Evolutionary conservation across 2,888 invertebrate genomes (phyloP).

Genomic region (Campoplex nolae): DNA sequence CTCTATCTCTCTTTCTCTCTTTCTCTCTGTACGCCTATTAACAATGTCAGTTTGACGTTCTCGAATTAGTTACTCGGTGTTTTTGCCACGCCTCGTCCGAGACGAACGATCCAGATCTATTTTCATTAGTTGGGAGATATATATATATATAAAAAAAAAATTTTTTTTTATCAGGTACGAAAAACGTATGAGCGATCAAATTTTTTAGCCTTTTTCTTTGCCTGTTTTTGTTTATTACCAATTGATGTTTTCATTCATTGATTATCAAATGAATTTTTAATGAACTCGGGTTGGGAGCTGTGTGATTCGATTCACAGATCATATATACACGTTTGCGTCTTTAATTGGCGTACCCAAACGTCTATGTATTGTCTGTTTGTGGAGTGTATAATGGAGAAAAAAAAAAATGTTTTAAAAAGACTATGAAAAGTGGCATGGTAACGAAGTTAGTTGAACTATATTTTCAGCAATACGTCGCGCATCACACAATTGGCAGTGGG

Average conservation of each 20-base stretch:
- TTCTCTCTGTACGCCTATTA: slow-evolving; percentile 48
- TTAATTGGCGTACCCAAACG: background rate
- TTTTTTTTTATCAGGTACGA: background rate
- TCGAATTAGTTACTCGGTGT: slow-evolving; percentile 48
- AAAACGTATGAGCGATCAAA: slow-evolving; percentile 27
- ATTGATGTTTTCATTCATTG: background rate
- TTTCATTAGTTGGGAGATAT: too few species aligned
- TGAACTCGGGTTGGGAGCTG: slow-evolving; percentile 67
- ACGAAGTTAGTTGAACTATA: slow-evolving; percentile 67
- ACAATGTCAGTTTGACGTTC: slow-evolving; percentile 55
- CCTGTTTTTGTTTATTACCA: slow-evolving; percentile 3
- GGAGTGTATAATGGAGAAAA: slow-evolving; percentile 43
- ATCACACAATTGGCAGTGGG: slow-evolving; percentile 69
- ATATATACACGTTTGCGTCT: background rate
- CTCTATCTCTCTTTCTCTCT: background rate
- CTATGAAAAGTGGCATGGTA: slow-evolving; percentile 69
- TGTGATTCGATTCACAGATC: slow-evolving; percentile 50
- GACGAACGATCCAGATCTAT: slow-evolving; percentile 36
- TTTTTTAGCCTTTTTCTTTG: slow-evolving; percentile 24
- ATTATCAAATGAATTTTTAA: slow-evolving; percentile 26
- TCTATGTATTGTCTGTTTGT: slow-evolving; percentile 22
- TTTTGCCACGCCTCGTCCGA: slow-evolving; percentile 54
- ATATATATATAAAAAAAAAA: too few species aligned
- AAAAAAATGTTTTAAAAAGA: slow-evolving; percentile 51
- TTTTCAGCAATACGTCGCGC: slow-evolving; percentile 68